phyloP scores from a whole-genome alignment of 2,888 invertebrate genomes.

The Lamellibrachia columna region DNA sequence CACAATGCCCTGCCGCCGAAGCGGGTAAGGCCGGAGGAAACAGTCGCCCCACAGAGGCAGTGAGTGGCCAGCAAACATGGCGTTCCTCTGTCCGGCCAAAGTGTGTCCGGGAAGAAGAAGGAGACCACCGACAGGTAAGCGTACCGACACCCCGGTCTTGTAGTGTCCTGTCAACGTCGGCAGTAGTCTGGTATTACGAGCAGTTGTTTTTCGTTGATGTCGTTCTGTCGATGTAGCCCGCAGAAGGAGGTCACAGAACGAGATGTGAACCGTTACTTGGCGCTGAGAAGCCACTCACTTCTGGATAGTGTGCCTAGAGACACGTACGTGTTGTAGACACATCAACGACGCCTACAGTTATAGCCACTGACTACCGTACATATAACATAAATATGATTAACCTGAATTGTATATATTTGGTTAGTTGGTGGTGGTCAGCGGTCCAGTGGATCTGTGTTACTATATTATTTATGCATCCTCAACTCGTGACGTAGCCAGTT shows the following conservation, averaged over 20 bases:
- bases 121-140: not conserved
- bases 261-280: not conserved
- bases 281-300: not conserved
- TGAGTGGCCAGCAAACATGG: not conserved
- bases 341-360: not conserved
- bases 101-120: not conserved
- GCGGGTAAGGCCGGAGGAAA: not conserved
- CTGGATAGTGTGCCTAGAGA: not conserved
- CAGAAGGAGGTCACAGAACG: not conserved
- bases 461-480: not conserved
- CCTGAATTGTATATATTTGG: not conserved
- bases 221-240: not conserved
- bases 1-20: constrained; percentile 2
- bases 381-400: not conserved
- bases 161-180: not conserved
- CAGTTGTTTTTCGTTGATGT: not conserved
- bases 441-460: not conserved
- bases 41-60: not conserved
- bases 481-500: not conserved
- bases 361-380: not conserved
- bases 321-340: not conserved
- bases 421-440: not conserved
- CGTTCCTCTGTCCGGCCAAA: constrained; percentile 11
- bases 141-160: not conserved
- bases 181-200: too few species aligned